Evolutionary conservation across 2,113 vertebrate genomes (phyloP).

Genomic region (Myotis lucifugus): DNA sequence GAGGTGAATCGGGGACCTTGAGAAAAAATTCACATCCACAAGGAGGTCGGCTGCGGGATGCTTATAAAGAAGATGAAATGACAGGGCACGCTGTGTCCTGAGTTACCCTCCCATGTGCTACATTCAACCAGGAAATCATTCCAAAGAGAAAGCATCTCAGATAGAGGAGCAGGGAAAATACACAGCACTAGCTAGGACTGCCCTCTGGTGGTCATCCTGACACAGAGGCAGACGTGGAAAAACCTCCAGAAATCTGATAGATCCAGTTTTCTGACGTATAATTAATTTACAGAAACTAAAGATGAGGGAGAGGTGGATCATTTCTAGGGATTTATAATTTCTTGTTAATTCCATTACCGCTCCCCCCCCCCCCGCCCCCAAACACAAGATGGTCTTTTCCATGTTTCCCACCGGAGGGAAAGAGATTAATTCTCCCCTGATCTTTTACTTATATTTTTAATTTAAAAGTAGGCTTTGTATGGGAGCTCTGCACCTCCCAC

Average conservation of each 20-base stretch:
- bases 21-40: neutral
- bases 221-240: neutral
- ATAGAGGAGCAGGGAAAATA: neutral
- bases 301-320: no score
- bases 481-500: neutral
- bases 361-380: no score
- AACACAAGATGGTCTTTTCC: neutral
- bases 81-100: conserved; percentile 1
- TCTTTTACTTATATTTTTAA: neutral
- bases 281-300: neutral
- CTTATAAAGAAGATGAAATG: conserved; percentile 34
- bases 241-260: fast-evolving
- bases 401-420: neutral
- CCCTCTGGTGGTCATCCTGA: conserved; percentile 79
- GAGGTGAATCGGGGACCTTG: neutral
- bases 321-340: neutral
- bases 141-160: neutral
- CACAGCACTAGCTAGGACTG: conserved; percentile 62
- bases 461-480: neutral
- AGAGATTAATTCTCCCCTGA: neutral
- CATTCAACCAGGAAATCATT: conserved; percentile 42
- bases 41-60: neutral
- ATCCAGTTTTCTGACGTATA: neutral
- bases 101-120: conserved; percentile 67
- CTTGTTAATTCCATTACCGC: neutral